phyloP scores from a whole-genome alignment of 2,888 invertebrate species.

The Scrobipalpa costella region DNA sequence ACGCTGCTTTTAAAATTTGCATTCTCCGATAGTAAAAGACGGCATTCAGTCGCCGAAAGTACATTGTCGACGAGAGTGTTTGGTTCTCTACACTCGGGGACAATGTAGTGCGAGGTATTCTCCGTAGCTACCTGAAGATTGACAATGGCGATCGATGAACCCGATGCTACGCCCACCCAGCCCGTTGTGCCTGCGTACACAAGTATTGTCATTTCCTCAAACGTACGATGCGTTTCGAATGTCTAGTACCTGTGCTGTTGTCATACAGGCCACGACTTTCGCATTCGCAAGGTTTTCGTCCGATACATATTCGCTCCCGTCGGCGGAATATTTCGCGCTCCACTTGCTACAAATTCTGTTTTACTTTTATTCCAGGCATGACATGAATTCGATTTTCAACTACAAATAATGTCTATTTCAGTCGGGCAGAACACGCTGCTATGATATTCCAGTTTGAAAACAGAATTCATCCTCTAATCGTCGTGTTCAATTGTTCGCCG shows the following conservation, averaged over 20 bases:
- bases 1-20: slow-evolving; percentile 52
- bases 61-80: slow-evolving; percentile 52
- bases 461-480: slow-evolving; percentile 21
- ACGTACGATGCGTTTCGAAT: slow-evolving; percentile 38
- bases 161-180: slow-evolving; percentile 66
- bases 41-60: slow-evolving; percentile 53
- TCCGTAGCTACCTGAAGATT: slow-evolving; percentile 69
- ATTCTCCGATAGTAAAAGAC: slow-evolving; percentile 49
- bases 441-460: slow-evolving; percentile 18
- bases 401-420: slow-evolving; percentile 14
- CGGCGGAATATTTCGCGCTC: not conserved
- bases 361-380: not conserved
- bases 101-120: slow-evolving; percentile 50
- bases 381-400: slow-evolving; percentile 10
- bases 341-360: slow-evolving; percentile 12
- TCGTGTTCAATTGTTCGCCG: slow-evolving; percentile 18
- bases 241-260: slow-evolving; percentile 20
- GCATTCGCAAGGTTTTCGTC: slow-evolving; percentile 18
- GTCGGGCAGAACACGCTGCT: slow-evolving; percentile 10
- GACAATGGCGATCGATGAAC: slow-evolving; percentile 76
- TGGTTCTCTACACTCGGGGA: slow-evolving; percentile 43
- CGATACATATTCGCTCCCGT: not conserved
- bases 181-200: slow-evolving; percentile 60
- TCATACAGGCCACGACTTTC: slow-evolving; percentile 20
- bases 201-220: slow-evolving; percentile 65